Evolutionary conservation across 2,888 invertebrate genomes (phyloP), one percentile per base, ranked within the genome.

Genomic region (Acanthosepion pharaonis): DNA sequence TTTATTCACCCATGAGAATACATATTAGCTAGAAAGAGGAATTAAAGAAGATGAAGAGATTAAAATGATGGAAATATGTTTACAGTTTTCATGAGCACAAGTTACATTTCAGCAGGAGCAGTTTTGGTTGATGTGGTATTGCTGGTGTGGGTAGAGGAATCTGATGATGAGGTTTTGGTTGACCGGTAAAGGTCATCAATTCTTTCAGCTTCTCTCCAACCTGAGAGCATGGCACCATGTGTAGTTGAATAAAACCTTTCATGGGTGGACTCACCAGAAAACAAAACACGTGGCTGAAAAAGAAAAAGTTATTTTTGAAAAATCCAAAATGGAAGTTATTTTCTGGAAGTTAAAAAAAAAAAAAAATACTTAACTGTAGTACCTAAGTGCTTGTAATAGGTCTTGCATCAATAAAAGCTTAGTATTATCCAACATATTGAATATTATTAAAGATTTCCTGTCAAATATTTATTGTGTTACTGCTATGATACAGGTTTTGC

Each of bases 201-300:
- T 49, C 97, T 95, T 94, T 97, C 96, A 9, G 97, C 97, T 94
- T 97, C 97, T 94, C 97, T 95, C 95, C 96, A 96, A 15, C 99
- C 99, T 94, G 98, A 98, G 94, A 99, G 98, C 97, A 98, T 99
- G 91, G 99, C 99, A 94, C 99, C 99, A 97, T 99, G 99, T 78
- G 99, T 99, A 4, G 99, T 99, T 94, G 99, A 99, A 97, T 99
- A 99, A 97, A 99, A 99, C 97, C 98, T 98, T 97, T 98, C 98
- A 98, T 99, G 99, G 92, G 99, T 99, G 96, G 99, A 99, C 98
- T 99, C 99, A 95, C 99, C 99, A 96, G 99, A 99, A 98, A 99
- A 99, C 97, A 98, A 98, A 96, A 99, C 97, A 91, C 98, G 98
- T 96, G 99, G 99, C 99, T 99, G 96, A 92, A 28, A 91, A 59